Evolutionary conservation across 2,888 invertebrate genomes (phyloP).

Genomic region (Aleiodes testaceus): DNA sequence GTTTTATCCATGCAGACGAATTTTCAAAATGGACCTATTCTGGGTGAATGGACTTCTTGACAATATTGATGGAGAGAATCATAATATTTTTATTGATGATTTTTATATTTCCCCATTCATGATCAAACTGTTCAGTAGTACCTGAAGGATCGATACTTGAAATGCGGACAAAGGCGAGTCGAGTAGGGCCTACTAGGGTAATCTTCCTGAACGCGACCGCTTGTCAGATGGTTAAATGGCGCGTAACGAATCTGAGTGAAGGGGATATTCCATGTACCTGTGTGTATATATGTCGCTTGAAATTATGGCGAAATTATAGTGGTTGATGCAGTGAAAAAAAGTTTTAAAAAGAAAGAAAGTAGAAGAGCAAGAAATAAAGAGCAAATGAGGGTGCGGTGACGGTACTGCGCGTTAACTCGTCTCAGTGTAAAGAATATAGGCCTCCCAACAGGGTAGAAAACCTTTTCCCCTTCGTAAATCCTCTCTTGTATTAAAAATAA

Average conservation of each 20-base stretch:
- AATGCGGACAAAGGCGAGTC: slow-evolving; percentile 23
- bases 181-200: slow-evolving; percentile 21
- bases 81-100: background rate
- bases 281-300: background rate
- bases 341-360: background rate
- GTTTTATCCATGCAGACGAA: too few species aligned
- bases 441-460: slow-evolving; percentile 27
- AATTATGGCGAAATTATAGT: slow-evolving; percentile 14
- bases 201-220: slow-evolving; percentile 31
- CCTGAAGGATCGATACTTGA: background rate
- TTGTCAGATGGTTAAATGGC: slow-evolving; percentile 41
- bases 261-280: background rate
- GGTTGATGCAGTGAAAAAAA: slow-evolving; percentile 5
- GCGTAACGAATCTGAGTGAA: slow-evolving; percentile 25
- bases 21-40: too few species aligned
- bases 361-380: slow-evolving; percentile 8
- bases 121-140: background rate
- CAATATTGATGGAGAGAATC: too few species aligned
- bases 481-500: slow-evolving; percentile 66
- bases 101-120: background rate
- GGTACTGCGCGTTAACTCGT: slow-evolving; percentile 17
- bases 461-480: slow-evolving; percentile 58
- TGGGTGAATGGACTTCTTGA: too few species aligned
- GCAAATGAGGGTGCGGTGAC: slow-evolving; percentile 25
- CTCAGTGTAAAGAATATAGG: slow-evolving; percentile 38